These are phyloP conservation scores for Bufotes viridis DNA, from an alignment of 2,797 vertebrate genomes.

Conservation along the genomic window DNA sequence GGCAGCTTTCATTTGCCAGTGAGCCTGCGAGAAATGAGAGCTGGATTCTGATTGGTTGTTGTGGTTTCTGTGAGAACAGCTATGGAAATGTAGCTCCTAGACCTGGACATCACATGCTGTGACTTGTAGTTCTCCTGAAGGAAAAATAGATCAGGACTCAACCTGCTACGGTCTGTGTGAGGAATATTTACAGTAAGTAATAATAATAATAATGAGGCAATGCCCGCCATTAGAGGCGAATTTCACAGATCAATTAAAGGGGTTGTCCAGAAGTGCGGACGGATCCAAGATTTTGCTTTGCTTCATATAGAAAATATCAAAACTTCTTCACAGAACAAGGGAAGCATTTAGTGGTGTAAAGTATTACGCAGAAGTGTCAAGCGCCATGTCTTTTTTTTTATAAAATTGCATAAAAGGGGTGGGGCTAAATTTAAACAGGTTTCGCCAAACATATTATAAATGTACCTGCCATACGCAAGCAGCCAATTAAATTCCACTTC, in stretches of 20 bases:
- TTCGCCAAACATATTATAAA: too few species aligned
- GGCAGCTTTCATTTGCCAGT: neutral
- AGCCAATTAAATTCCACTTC: too few species aligned
- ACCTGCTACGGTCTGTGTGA: neutral
- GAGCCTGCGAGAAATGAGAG: neutral
- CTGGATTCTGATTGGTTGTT: slow-evolving; percentile 1
- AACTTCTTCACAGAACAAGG: too few species aligned
- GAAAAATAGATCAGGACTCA: too few species aligned
- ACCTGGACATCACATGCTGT: neutral
- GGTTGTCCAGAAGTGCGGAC: neutral
- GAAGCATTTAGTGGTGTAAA: too few species aligned
- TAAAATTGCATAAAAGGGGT: too few species aligned
- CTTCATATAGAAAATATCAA: neutral
- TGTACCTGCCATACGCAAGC: too few species aligned
- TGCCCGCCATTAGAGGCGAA: neutral
- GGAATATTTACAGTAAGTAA: neutral
- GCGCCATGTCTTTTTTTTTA: too few species aligned
- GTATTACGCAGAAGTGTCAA: too few species aligned
- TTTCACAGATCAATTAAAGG: neutral
- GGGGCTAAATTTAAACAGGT: too few species aligned
- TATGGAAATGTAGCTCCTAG: neutral
- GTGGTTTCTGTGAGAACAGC: neutral
- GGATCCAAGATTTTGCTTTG: neutral
- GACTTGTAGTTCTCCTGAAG: neutral
- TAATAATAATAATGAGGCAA: neutral